phyloP scores from a whole-genome alignment of 2,888 invertebrate species.

The Oscheius sp. region DNA sequence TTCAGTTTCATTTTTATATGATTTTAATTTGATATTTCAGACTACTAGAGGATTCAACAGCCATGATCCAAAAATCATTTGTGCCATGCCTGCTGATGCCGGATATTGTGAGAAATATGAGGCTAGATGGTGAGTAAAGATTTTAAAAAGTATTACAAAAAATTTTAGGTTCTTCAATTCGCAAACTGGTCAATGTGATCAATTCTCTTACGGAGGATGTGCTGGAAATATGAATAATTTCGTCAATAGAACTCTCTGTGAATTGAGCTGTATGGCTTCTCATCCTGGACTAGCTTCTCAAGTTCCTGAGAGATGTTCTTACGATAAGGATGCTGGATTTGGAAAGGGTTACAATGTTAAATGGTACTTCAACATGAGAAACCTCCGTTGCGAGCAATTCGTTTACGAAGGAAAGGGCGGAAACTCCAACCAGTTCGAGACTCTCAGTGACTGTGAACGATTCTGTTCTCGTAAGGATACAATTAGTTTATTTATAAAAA shows the following conservation, averaged over 20 bases:
- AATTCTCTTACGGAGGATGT: conserved; percentile 67
- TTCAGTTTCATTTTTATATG: neutral
- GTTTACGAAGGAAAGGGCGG: conserved; percentile 67
- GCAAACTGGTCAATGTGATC: conserved; percentile 62
- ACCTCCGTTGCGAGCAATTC: conserved; percentile 68
- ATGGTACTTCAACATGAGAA: conserved; percentile 68
- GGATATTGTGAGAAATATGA: conserved; percentile 63
- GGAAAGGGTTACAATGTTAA: conserved; percentile 67
- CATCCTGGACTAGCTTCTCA: conserved; percentile 43
- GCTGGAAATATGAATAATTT: conserved; percentile 69
- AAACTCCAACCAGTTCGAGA: conserved; percentile 66
- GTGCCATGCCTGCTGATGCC: conserved; percentile 60
- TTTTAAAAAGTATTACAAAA: neutral
- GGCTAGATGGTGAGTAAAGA: conserved; percentile 51
- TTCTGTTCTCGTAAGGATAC: conserved; percentile 51
- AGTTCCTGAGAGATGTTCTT: conserved; percentile 63
- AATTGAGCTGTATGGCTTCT: conserved; percentile 48
- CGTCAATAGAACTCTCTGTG: conserved; percentile 51
- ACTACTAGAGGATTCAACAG: neutral
- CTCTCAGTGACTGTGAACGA: conserved; percentile 60
- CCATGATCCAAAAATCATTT: conserved; percentile 40
- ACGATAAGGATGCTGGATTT: conserved; percentile 59
- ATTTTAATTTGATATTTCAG: neutral
- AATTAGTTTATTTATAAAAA: neutral
- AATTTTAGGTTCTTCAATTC: conserved; percentile 63